Evolutionary conservation across 2,888 invertebrate species (phyloP).

Genomic region (Hypena proboscidalis): DNA sequence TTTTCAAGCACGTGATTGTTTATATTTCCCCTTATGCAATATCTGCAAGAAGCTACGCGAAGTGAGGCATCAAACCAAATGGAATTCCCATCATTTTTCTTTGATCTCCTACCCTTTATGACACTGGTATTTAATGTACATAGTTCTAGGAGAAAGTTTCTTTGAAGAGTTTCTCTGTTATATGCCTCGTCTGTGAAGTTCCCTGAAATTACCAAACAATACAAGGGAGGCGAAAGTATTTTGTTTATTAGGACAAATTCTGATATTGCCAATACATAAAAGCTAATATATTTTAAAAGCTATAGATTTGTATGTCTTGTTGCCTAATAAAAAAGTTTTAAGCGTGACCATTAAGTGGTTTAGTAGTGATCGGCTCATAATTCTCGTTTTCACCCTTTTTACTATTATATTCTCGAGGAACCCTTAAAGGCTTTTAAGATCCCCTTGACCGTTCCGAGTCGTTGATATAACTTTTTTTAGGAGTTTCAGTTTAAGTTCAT

Average conservation of each 20-base stretch:
- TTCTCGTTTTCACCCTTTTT: conserved; percentile 33
- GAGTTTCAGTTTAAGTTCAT: conserved; percentile 46
- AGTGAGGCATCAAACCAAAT: conserved; percentile 33
- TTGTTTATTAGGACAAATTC: no score
- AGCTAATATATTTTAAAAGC: no score
- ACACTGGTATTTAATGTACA: conserved; percentile 42
- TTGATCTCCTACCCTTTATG: conserved; percentile 44
- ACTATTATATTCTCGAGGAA: conserved; percentile 24
- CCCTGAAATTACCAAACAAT: conserved; percentile 18
- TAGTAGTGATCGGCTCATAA: conserved; percentile 4
- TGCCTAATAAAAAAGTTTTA: no score
- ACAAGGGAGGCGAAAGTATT: background rate
- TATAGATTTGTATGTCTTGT: no score
- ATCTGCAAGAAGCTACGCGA: conserved; percentile 15
- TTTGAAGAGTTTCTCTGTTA: conserved; percentile 27
- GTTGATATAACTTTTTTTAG: conserved; percentile 60
- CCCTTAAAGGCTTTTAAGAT: conserved; percentile 60
- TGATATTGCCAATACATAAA: no score
- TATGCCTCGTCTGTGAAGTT: conserved; percentile 15
- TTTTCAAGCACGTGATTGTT: no score
- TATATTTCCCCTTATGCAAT: no score
- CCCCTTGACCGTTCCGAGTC: conserved; percentile 39
- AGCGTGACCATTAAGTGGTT: no score
- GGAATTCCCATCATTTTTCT: conserved; percentile 45
- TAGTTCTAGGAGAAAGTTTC: conserved; percentile 38